Percentiles rank a stretch among this genome's conserved stretches.
Evolutionary conservation across 2,113 vertebrate genomes (phyloP).

Genomic region (Sinocyclocheilus anshuiensis): DNA sequence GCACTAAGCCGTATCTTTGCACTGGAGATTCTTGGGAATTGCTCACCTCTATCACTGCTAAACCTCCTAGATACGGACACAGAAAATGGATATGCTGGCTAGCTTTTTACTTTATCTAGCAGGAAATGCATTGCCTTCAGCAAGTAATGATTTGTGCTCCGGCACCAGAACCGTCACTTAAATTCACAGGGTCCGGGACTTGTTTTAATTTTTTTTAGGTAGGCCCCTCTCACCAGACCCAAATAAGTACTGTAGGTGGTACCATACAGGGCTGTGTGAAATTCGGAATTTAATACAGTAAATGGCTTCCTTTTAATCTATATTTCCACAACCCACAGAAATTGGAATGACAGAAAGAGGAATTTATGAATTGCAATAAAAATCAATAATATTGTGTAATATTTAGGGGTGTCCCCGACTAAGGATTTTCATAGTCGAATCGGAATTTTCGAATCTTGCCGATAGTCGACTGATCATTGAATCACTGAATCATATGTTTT

Average conservation of each 20-base stretch:
- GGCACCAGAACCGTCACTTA: neutral
- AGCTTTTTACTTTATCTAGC: constrained; percentile 39
- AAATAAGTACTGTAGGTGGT: neutral
- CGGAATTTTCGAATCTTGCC: too few relatives aligned
- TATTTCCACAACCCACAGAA: neutral
- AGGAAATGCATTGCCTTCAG: constrained; percentile 34
- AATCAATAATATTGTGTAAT: neutral
- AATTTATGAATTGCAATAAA: neutral
- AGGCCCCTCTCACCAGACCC: neutral
- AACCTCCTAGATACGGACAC: constrained; percentile 21
- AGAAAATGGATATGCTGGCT: constrained; percentile 34
- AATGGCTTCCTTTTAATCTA: neutral
- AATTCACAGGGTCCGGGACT: neutral
- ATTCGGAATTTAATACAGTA: neutral
- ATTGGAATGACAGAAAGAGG: neutral
- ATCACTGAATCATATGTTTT: too few relatives aligned
- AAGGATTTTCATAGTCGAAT: too few relatives aligned
- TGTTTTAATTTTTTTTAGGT: neutral
- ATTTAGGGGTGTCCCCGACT: neutral
- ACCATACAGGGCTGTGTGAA: neutral
- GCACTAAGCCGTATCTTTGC: constrained; percentile 4
- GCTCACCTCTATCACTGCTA: constrained; percentile 20
- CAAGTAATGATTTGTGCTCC: constrained; percentile 29
- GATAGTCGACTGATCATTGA: too few relatives aligned
- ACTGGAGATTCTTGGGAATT: constrained; percentile 21